Base-by-base conservation (phyloP, 2,888 invertebrate genomes). In the Brenthis ino region DNA sequence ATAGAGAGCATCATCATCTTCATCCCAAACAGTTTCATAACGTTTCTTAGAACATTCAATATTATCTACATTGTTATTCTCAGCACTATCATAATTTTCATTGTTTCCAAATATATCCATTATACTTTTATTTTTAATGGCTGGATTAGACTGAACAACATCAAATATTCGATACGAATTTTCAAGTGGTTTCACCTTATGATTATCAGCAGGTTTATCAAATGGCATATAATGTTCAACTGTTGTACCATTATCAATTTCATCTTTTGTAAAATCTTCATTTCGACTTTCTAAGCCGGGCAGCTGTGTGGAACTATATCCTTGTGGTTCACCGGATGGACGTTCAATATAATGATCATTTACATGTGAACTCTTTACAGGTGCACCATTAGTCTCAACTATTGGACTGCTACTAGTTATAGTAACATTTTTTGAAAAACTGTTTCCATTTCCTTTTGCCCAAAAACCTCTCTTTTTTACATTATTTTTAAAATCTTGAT, bases 1-100 rank as follows among this genome's bases (percentile, higher is more conserved):
- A 75, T 93, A 93, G 37, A 93, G 85, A 67, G 87, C 93, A 73
- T 93, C 93, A 76, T 93, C 93, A 75, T 93, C 93, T 67, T 88
- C 91, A 78, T 93, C 87, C 93, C 93, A 91, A 67, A 86, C 80
- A 65, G 81, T 81, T 74, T 89, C 88, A 76, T 85, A 86, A 53
- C 70, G 78, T 83, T 83, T 88, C 53, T 77, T 79, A 24, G 79
- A 75, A 77, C 72, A 80, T 47, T 84, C 82, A 79, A 78, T 83
- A n/a, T 83, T 84, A 60, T 88, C 81, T 48, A 80, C 80, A 73
- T 82, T 77, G 50, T 73, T 75, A 54, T n/a, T 69, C 65, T 88
- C 85, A 65, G 85, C 81, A 74, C 83, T 86, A 48, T 78, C 77
- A 55, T 71, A 73, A 48, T 37, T 55, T 14, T 80, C 80, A 73